These are phyloP conservation scores for Zaprionus lineosus DNA, from an alignment of 2,888 invertebrate genomes.

Conservation along the genomic window DNA sequence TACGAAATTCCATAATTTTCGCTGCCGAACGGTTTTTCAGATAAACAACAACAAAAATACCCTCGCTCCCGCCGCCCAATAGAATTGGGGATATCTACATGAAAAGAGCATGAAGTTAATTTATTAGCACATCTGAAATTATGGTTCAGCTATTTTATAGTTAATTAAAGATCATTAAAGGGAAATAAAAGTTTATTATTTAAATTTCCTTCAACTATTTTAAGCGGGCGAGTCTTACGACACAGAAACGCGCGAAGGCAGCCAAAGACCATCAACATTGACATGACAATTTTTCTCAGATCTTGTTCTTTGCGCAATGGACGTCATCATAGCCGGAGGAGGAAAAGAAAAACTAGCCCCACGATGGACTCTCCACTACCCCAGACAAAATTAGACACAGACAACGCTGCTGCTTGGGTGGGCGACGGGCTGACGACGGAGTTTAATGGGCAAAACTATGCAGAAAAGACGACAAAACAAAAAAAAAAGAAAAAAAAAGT, in stretches of 20 bases:
- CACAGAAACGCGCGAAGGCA: not conserved
- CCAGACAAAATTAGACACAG: slow-evolving; percentile 17
- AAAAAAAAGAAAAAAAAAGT: too few relatives aligned
- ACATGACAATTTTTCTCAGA: slow-evolving; percentile 38
- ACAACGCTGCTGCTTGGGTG: slow-evolving; percentile 47
- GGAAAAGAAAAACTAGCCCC: slow-evolving; percentile 28
- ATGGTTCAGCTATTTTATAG: not conserved
- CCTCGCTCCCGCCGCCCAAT: too few relatives aligned
- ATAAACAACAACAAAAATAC: too few relatives aligned
- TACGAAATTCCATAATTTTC: too few relatives aligned
- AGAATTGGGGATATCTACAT: too few relatives aligned
- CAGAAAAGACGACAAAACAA: slow-evolving; percentile 8
- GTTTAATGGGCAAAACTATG: slow-evolving; percentile 32
- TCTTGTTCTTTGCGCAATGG: slow-evolving; percentile 35
- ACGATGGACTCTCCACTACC: not conserved
- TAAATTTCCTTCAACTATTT: slow-evolving; percentile 2
- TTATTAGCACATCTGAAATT: too few relatives aligned
- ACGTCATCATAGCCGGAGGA: slow-evolving; percentile 45
- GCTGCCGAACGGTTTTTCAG: too few relatives aligned
- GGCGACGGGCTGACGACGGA: slow-evolving; percentile 27
- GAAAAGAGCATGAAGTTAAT: too few relatives aligned
- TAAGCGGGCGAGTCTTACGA: slow-evolving; percentile 16
- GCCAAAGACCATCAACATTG: slow-evolving; percentile 19
- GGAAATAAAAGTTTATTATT: not conserved
- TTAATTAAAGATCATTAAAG: not conserved